These are phyloP conservation scores for Terebella lapidaria DNA, from an alignment of 2,888 invertebrate genomes.

Conservation along the genomic window DNA sequence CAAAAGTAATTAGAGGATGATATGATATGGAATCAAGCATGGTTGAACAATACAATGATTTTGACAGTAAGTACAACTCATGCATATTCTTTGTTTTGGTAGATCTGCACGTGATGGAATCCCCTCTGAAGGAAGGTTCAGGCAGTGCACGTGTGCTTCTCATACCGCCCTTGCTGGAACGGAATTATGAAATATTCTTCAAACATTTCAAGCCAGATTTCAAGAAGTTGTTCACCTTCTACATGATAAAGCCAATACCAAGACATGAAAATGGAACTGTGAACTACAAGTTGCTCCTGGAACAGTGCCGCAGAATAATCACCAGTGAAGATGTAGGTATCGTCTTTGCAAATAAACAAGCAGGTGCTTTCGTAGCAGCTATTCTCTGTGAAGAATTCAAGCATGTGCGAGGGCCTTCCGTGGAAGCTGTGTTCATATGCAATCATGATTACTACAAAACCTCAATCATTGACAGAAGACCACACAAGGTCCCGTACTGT, in stretches of 20 bases:
- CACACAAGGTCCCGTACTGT: constrained; percentile 7
- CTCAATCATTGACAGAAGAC: constrained; percentile 5
- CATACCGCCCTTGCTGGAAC: constrained; percentile 13
- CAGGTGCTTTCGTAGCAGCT: constrained; percentile 5
- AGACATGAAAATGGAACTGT: constrained; percentile 8
- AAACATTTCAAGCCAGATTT: not conserved
- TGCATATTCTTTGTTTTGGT: too few relatives aligned
- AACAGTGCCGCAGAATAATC: constrained; percentile 5
- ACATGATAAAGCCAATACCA: constrained; percentile 10
- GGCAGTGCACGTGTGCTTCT: constrained; percentile 10
- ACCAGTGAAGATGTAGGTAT: constrained; percentile 5
- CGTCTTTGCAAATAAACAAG: constrained; percentile 10
- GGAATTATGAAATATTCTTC: constrained; percentile 9
- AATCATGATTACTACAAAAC: constrained; percentile 16
- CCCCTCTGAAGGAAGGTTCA: constrained; percentile 5
- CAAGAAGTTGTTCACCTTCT: constrained; percentile 7
- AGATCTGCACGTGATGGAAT: too few relatives aligned
- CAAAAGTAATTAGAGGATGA: too few relatives aligned
- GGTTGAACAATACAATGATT: too few relatives aligned
- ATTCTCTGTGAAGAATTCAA: constrained; percentile 11
- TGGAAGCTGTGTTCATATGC: constrained; percentile 13
- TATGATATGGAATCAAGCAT: too few relatives aligned
- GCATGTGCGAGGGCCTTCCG: constrained; percentile 9
- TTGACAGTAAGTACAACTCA: too few relatives aligned
- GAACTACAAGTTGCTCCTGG: constrained; percentile 7